Conservation (phyloP, 2,113 vertebrate genomes). For the Mixornis gularis region DNA sequence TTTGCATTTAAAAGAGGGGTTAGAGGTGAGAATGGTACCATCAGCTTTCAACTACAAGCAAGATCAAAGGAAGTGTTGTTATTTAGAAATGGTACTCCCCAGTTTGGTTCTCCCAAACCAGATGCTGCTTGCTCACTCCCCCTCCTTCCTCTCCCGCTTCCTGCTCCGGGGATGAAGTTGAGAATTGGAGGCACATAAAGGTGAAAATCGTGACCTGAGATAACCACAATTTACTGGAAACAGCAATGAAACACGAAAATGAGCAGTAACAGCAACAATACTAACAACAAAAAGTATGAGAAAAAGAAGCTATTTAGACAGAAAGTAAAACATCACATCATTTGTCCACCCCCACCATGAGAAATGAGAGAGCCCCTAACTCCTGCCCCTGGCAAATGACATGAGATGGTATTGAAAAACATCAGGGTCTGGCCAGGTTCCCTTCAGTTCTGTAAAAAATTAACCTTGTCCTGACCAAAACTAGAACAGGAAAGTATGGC, state of each 20-base stretch:
- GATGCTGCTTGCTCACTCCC: fast-evolving
- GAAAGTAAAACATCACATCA: background rate
- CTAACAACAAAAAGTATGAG: background rate
- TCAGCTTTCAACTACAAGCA: background rate
- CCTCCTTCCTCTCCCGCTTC: background rate
- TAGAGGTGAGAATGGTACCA: background rate
- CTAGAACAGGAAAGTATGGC: fast-evolving
- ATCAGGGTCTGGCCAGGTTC: too few relatives aligned
- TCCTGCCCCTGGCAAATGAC: background rate
- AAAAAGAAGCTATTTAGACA: background rate
- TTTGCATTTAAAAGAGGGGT: background rate
- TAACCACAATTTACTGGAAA: background rate
- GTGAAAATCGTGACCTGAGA: background rate
- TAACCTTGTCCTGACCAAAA: background rate
- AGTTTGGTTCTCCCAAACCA: background rate
- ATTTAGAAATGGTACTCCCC: background rate
- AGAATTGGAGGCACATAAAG: background rate
- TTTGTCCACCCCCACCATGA: fast-evolving
- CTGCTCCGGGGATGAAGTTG: background rate
- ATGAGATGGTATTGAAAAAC: background rate
- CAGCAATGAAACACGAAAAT: background rate
- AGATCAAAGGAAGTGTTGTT: background rate
- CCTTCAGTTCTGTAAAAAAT: background rate
- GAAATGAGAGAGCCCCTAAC: background rate
- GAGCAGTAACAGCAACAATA: background rate